phyloP scores from a whole-genome alignment of 2,113 vertebrate species.

The Apodemus sylvaticus region DNA sequence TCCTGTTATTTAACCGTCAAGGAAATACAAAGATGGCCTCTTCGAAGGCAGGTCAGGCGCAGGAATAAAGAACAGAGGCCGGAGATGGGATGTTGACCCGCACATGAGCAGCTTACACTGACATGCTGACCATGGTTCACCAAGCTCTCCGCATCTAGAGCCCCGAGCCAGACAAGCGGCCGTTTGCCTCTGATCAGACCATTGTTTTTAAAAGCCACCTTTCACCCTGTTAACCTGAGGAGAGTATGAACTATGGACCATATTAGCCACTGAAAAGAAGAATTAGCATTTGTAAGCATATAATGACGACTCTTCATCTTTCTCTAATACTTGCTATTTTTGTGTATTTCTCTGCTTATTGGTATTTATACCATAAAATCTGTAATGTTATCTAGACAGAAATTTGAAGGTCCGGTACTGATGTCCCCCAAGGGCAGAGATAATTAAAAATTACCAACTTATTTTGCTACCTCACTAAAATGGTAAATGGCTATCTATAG shows the following conservation, averaged over 20 bases:
- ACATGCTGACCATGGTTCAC: not conserved
- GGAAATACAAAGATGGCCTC: conserved; percentile 59
- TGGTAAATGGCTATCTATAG: not conserved
- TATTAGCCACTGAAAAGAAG: not conserved
- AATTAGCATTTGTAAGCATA: not conserved
- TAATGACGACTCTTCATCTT: not conserved
- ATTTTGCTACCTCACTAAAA: conserved; percentile 1
- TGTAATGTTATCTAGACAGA: not conserved
- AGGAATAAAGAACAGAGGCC: not conserved
- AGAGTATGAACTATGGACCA: not conserved
- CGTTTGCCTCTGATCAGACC: not conserved
- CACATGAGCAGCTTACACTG: not conserved
- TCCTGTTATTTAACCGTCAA: conserved; percentile 80
- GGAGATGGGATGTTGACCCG: not conserved
- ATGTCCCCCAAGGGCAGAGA: not conserved
- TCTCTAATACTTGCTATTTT: not conserved
- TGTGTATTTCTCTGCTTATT: conserved; percentile 1
- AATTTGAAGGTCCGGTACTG: not conserved
- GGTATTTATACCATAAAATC: not conserved
- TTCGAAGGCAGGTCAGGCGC: not conserved
- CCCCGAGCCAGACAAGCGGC: not conserved
- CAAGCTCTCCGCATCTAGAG: not conserved
- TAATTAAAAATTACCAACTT: conserved; percentile 11
- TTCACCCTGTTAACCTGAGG: not conserved
- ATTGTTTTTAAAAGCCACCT: not conserved